Conservation (phyloP, 2,888 invertebrate species). For the Sinelater perroti region DNA sequence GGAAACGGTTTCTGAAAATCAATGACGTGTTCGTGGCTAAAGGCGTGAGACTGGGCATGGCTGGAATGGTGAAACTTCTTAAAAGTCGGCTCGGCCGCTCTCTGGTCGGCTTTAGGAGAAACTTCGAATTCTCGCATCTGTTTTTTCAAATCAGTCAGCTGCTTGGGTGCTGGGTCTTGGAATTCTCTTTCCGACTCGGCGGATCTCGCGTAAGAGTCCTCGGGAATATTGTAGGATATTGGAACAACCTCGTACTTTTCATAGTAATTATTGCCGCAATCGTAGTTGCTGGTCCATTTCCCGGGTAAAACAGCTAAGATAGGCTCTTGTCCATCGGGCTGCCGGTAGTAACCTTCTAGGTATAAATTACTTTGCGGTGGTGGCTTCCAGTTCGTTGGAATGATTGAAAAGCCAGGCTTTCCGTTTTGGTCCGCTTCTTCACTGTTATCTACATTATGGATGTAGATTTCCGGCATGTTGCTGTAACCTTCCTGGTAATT, state of each 20-base stretch:
- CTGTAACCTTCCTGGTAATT: no score
- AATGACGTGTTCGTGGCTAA: slow-evolving; percentile 2
- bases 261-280: not conserved
- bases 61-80: no score
- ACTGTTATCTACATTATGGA: slow-evolving; percentile 1
- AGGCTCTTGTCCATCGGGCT: not conserved
- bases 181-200: not conserved
- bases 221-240: slow-evolving; percentile 6
- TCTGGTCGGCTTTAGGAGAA: not conserved
- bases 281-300: not conserved
- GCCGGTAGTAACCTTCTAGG: not conserved
- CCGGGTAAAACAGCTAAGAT: slow-evolving; percentile 2
- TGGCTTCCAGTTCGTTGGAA: slow-evolving; percentile 4
- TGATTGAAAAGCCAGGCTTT: slow-evolving; percentile 4
- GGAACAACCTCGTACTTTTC: slow-evolving; percentile 7
- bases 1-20: not conserved
- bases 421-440: not conserved
- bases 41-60: slow-evolving; percentile 12
- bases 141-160: not conserved
- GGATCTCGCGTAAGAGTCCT: slow-evolving; percentile 1
- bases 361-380: slow-evolving; percentile 8
- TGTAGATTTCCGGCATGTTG: not conserved
- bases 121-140: not conserved
- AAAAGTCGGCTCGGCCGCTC: slow-evolving; percentile 6
- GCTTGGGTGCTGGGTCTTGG: not conserved